Percentiles rank a stretch among this genome's conserved stretches.
Evolutionary conservation across 1,140 invertebrate genomes (phyloP).

Genomic region (Condylostylus longicornis): DNA sequence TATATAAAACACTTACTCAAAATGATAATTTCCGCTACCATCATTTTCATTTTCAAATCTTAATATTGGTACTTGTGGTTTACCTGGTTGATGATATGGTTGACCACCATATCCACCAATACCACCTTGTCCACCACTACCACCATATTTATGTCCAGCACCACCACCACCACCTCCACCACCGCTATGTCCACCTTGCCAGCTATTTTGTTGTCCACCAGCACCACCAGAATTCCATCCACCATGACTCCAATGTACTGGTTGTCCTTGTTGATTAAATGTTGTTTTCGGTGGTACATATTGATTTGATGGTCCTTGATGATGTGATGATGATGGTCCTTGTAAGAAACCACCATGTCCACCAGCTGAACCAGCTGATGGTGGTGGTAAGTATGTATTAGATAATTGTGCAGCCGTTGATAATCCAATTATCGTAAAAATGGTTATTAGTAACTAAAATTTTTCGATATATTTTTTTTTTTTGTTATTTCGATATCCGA

Average conservation of each 20-base stretch:
- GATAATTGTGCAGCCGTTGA: constrained; percentile 1
- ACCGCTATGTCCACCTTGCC: neutral
- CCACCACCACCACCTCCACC: constrained; percentile 3
- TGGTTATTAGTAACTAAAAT: neutral
- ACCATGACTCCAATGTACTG: constrained; percentile 18
- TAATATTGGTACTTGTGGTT: constrained; percentile 35
- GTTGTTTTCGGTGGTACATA: neutral
- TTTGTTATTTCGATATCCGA: no score
- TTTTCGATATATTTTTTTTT: neutral
- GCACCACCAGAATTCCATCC: constrained; percentile 13
- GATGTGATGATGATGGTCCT: neutral
- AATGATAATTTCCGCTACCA: constrained; percentile 41
- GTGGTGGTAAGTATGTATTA: constrained; percentile 16
- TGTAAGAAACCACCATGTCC: neutral
- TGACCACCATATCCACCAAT: neutral
- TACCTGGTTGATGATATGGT: constrained; percentile 13
- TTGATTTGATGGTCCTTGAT: neutral
- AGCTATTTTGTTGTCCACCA: constrained; percentile 1
- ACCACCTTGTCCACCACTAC: constrained; percentile 5
- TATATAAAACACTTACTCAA: constrained; percentile 38
- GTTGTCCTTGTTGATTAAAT: neutral
- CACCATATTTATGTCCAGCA: constrained; percentile 2
- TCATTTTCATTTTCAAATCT: constrained; percentile 38
- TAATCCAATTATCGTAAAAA: neutral
- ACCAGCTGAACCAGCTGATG: neutral